These are phyloP conservation scores for Anagrus nilaparvatae DNA, from an alignment of 1,140 invertebrate species.

Conservation along the genomic window DNA sequence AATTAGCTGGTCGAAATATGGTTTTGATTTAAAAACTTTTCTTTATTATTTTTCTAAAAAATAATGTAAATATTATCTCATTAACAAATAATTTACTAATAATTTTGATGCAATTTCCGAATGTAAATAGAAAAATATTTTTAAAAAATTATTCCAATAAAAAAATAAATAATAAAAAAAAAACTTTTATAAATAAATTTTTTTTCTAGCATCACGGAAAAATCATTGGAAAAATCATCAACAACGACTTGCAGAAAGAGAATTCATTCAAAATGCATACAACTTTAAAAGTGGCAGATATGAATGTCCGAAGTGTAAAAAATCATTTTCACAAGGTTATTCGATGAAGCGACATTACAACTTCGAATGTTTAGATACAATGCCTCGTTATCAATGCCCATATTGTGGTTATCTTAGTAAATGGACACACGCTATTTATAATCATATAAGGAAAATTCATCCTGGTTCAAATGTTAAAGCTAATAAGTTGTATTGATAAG, in stretches of 20 bases:
- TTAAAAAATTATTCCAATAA: too few species aligned
- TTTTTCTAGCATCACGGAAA: too few species aligned
- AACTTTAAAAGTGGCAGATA: slow-evolving; percentile 15
- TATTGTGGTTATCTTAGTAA: slow-evolving; percentile 38
- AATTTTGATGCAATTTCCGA: too few species aligned
- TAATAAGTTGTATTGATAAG: slow-evolving; percentile 25
- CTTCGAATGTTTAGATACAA: slow-evolving; percentile 58
- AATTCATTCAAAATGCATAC: slow-evolving; percentile 1
- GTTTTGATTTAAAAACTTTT: too few species aligned
- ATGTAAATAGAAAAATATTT: too few species aligned
- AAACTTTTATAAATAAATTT: too few species aligned
- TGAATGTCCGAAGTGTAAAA: slow-evolving; percentile 37
- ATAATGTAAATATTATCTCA: too few species aligned
- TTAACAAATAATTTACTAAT: too few species aligned
- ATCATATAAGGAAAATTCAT: slow-evolving; percentile 27
- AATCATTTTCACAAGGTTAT: slow-evolving; percentile 36
- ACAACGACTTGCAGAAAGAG: not conserved
- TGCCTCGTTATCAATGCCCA: slow-evolving; percentile 55
- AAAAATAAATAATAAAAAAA: too few species aligned
- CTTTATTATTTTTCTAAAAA: too few species aligned
- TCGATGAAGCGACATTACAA: slow-evolving; percentile 51
- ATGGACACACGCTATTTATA: slow-evolving; percentile 29
- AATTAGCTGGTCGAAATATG: too few species aligned
- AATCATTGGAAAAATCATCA: too few species aligned
- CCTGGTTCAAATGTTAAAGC: slow-evolving; percentile 10